phyloP scores from a whole-genome alignment of 2,113 vertebrate species.

The Bos taurus region DNA sequence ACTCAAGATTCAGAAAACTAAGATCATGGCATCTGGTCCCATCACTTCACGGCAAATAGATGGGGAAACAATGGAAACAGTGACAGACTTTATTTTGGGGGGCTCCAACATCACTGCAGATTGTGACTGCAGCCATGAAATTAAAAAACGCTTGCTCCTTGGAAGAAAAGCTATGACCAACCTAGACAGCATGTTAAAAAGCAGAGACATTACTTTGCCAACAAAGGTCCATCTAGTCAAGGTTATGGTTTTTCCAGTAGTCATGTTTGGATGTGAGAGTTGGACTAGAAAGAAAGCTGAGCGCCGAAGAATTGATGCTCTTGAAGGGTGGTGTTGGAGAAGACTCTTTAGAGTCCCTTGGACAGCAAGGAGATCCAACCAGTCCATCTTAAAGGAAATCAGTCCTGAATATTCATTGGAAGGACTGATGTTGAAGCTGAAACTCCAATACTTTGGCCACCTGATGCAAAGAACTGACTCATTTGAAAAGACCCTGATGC shows the following conservation, averaged over 20 bases:
- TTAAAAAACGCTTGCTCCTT: neutral
- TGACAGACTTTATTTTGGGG: neutral
- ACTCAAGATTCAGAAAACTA: neutral
- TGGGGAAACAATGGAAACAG: neutral
- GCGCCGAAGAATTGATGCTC: accelerated
- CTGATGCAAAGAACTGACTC: neutral
- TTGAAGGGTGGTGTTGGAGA: neutral
- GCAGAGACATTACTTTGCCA: neutral
- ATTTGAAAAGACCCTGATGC: neutral
- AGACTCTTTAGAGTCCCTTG: neutral
- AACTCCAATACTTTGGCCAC: neutral
- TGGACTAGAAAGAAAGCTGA: neutral
- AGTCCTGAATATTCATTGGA: neutral
- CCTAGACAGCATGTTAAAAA: neutral
- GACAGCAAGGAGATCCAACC: neutral
- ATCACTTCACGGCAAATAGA: neutral
- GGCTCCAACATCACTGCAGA: neutral
- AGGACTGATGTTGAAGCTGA: neutral
- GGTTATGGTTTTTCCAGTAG: neutral
- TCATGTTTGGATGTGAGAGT: too few relatives aligned
- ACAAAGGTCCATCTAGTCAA: neutral
- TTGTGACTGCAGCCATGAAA: neutral
- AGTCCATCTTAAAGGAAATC: neutral
- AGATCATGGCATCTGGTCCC: neutral
- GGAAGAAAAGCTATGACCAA: neutral